Base-by-base conservation (phyloP, 1,140 invertebrate genomes). In the Hyposmocoma kahamanoa region DNA sequence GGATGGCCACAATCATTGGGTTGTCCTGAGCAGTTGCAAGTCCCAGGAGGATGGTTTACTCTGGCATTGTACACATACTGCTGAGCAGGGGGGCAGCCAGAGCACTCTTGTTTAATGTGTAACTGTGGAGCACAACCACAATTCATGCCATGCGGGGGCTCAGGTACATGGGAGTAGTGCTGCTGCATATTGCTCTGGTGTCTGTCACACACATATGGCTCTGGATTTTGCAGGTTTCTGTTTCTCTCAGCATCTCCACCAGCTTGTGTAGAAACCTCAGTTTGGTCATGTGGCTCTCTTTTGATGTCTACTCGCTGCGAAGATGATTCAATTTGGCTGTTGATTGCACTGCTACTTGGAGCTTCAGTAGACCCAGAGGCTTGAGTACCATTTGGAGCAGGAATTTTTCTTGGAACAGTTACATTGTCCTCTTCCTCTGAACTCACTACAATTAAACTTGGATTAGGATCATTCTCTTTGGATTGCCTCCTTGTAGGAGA, bases 371-470 rank as follows among this genome's bases (percentile, higher is more conserved):
- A 62, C 11, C 36, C 32, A 10, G 4, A 47, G 19, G 49, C 47
- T 46, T 59, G 28, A n/a, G 54, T 47, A 26, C 47, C 59, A 56
- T 51, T 71, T 6, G 63, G 65, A 67, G 65, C 62, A 19, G 62
- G 67, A 47, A 67, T 71, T 54, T 79, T 82, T 56, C 67, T 76
- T 28, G 72, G 72, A 9, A 64, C 57, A 11, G 68, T 50, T 17
- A 42, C 47, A 62, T 76, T 72, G 22, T 87, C 84, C 62, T 87
- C 86, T 42, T 87, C 86, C 51, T 85, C 84, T 30, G 84, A 86
- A 53, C 83, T 86, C 1, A 87, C 74, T 73, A 86, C 86, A 54
- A 87, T 85, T 26, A 74, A 65, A 56, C 72, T 67, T 32, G 62
- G 22, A 54, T 66, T 60, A 26, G 42, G 30, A 54, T 75, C 67